Conservation (phyloP, 2,797 vertebrate genomes). For the Iguana delicatissima region DNA sequence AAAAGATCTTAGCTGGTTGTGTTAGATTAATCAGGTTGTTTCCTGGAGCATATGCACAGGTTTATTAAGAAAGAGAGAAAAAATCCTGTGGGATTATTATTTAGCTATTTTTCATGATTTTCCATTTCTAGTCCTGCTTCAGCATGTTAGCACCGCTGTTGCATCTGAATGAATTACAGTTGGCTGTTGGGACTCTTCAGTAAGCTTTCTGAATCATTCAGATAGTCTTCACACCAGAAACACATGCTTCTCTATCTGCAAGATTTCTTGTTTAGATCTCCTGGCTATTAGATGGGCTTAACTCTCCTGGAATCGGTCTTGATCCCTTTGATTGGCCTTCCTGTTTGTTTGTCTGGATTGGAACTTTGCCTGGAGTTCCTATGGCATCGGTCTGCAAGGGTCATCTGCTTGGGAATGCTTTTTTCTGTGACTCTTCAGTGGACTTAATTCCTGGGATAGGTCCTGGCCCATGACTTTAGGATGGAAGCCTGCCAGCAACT, state of each 20-base stretch:
- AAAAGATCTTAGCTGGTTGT: not conserved
- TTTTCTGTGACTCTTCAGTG: not conserved
- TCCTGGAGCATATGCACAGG: constrained; percentile 37
- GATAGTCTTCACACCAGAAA: too few relatives aligned
- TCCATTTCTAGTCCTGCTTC: not conserved
- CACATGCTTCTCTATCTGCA: not conserved
- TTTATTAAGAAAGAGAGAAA: not conserved
- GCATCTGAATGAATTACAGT: not conserved
- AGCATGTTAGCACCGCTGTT: not conserved
- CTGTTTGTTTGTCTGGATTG: not conserved
- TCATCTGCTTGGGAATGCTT: not conserved
- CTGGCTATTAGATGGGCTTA: not conserved
- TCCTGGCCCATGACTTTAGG: not conserved
- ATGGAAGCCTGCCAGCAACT: not conserved
- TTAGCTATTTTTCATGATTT: not conserved
- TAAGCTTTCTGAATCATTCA: not conserved
- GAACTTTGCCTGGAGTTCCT: not conserved
- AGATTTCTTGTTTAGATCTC: not conserved
- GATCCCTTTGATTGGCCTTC: not conserved
- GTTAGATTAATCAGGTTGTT: not conserved
- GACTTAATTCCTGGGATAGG: not conserved
- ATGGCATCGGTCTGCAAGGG: not conserved
- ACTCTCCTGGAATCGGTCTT: too few relatives aligned
- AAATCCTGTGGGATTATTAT: too few relatives aligned
- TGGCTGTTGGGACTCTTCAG: not conserved